phyloP scores from a whole-genome alignment of 2,888 invertebrate genomes.

The Pandemis corylana region DNA sequence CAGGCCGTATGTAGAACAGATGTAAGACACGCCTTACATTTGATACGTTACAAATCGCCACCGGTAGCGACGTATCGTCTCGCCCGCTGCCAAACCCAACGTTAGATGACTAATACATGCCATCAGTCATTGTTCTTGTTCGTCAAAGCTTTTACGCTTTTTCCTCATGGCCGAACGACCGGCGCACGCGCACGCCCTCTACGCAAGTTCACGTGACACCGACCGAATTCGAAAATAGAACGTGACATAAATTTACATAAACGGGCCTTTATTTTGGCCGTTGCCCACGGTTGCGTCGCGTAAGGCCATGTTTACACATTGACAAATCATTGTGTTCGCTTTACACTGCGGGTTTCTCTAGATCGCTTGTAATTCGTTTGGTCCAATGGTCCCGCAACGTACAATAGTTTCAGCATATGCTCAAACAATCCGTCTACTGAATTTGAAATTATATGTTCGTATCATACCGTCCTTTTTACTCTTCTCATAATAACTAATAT shows the following conservation, averaged over 20 bases:
- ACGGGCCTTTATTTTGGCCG: conserved; percentile 73
- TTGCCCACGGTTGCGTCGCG: conserved; percentile 60
- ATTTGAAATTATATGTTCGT: no score
- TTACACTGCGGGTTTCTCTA: no score
- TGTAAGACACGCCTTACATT: conserved; percentile 33
- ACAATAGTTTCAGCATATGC: no score
- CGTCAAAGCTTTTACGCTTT: conserved; percentile 49
- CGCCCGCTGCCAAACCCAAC: conserved; percentile 35
- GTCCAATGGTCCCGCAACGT: no score
- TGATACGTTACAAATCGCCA: conserved; percentile 22
- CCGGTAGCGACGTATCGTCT: conserved; percentile 25
- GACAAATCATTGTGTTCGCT: not conserved
- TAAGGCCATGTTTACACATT: conserved; percentile 6
- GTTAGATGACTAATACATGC: conserved; percentile 28
- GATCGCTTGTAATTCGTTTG: no score
- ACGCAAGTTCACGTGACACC: conserved; percentile 71
- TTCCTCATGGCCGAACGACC: conserved; percentile 57
- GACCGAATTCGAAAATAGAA: conserved; percentile 72
- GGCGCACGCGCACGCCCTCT: conserved; percentile 57
- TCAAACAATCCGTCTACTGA: no score
- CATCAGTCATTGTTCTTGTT: conserved; percentile 31
- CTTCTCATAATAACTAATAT: no score
- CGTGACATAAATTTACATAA: conserved; percentile 82
- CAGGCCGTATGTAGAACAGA: conserved; percentile 32
- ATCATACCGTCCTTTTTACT: no score